Evolutionary conservation across 1,140 invertebrate species (phyloP).

Genomic region (Drosophila mayri): DNA sequence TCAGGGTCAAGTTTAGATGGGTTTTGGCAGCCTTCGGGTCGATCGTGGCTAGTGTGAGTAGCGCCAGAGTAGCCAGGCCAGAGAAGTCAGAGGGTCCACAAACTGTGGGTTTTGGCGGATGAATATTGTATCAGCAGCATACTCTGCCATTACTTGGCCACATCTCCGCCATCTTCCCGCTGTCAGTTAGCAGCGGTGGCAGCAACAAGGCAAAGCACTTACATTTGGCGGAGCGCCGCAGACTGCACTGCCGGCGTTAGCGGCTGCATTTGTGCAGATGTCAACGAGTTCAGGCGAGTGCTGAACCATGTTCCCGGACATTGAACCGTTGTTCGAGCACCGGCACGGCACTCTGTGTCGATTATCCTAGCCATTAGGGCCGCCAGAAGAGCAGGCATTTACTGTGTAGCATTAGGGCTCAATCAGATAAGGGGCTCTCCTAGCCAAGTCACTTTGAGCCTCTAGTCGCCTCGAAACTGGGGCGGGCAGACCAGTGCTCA

Average conservation of each 20-base stretch:
- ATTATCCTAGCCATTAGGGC: constrained; percentile 29
- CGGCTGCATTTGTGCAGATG: constrained; percentile 25
- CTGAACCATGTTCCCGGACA: constrained; percentile 50
- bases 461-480: neutral
- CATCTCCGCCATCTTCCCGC: constrained; percentile 3
- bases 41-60: neutral
- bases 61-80: neutral
- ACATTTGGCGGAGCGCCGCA: constrained; percentile 11
- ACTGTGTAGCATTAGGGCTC: constrained; percentile 10
- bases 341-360: constrained; percentile 12
- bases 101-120: neutral
- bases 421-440: constrained; percentile 10
- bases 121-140: constrained; percentile 1
- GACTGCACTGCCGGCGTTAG: constrained; percentile 29
- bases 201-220: constrained; percentile 52
- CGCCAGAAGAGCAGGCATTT: neutral
- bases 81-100: neutral
- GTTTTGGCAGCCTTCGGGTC: constrained; percentile 7
- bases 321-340: constrained; percentile 33
- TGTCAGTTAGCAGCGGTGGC: constrained; percentile 29
- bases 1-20: constrained; percentile 31
- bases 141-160: constrained; percentile 15
- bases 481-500: neutral
- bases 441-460: neutral
- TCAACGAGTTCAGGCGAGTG: constrained; percentile 48